Evolutionary conservation across 2,888 invertebrate genomes (phyloP).

Genomic region (Philaethria dido): DNA sequence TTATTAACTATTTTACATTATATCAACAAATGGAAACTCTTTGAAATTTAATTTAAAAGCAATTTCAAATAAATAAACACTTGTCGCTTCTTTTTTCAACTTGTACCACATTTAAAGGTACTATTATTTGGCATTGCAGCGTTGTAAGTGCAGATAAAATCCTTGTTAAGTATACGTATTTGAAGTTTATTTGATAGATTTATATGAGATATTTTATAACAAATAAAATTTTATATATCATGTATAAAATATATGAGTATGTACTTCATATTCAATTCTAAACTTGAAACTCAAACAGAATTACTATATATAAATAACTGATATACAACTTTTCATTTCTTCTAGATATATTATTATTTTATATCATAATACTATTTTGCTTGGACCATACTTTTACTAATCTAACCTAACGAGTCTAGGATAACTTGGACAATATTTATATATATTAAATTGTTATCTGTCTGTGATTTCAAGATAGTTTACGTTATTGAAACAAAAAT

Average conservation of each 20-base stretch:
- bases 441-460: neutral
- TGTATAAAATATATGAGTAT: too few relatives aligned
- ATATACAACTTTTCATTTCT: too few relatives aligned
- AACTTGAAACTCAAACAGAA: too few relatives aligned
- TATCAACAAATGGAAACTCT: too few relatives aligned
- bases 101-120: constrained; percentile 10
- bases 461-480: neutral
- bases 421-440: neutral
- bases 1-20: too few relatives aligned
- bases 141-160: constrained; percentile 33
- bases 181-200: constrained; percentile 14
- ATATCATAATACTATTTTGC: neutral
- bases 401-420: constrained; percentile 4
- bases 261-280: too few relatives aligned
- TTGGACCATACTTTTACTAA: constrained; percentile 12
- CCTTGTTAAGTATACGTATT: neutral
- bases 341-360: too few relatives aligned
- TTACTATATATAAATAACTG: too few relatives aligned
- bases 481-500: neutral
- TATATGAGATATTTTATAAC: neutral
- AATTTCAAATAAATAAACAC: too few relatives aligned
- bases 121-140: constrained; percentile 37
- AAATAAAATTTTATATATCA: neutral
- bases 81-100: constrained; percentile 5
- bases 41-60: too few relatives aligned